Evolutionary conservation across 2,797 vertebrate species (phyloP).

Genomic region (Alauda arvensis): DNA sequence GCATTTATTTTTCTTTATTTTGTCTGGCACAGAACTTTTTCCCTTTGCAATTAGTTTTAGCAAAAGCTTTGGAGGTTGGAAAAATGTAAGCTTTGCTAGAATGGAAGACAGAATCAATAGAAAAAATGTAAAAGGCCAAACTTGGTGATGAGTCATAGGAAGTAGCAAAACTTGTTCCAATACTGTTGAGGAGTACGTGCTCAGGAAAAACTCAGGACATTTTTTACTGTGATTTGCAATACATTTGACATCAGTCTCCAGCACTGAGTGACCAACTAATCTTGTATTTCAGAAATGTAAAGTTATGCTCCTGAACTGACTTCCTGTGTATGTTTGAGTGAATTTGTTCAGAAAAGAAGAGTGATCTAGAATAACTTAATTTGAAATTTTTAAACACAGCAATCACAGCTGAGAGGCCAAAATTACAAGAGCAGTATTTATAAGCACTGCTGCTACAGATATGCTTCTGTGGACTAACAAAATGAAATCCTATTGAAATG

Average conservation of each 20-base stretch:
- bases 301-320: neutral
- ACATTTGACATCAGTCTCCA: neutral
- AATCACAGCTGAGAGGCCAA: neutral
- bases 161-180: neutral
- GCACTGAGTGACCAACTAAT: neutral
- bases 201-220: neutral
- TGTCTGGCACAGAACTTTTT: neutral
- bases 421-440: neutral
- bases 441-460: neutral
- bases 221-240: neutral
- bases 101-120: neutral
- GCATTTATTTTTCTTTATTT: neutral
- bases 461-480: neutral
- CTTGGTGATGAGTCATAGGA: neutral
- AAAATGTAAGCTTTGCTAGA: neutral
- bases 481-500: neutral
- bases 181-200: fast-evolving
- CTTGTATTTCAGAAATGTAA: neutral
- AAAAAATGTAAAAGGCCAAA: neutral
- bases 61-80: neutral
- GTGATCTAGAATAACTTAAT: neutral
- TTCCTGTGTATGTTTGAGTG: neutral
- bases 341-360: neutral
- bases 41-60: neutral
- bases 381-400: neutral